Evolutionary conservation across 2,113 vertebrate species (phyloP).

Genomic region (Acanthochromis polyacanthus): DNA sequence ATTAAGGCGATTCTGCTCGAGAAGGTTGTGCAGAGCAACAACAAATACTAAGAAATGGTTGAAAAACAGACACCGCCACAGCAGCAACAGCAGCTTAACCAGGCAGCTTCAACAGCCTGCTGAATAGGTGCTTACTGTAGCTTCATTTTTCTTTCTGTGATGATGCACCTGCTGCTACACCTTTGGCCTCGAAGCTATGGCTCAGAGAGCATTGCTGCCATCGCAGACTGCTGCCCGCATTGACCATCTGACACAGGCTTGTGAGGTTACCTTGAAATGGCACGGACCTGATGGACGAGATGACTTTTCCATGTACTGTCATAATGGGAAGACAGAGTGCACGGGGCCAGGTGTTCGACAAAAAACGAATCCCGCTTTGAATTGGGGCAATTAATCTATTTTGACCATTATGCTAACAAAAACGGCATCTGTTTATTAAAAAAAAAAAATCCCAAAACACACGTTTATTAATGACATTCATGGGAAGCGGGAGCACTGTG

Average conservation of each 20-base stretch:
- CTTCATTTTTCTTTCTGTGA: slow-evolving; percentile 62
- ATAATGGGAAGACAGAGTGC: slow-evolving; percentile 30
- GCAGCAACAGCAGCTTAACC: slow-evolving; percentile 14
- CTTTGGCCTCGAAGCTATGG: slow-evolving; percentile 67
- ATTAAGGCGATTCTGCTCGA: background rate
- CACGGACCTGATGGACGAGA: slow-evolving; percentile 68
- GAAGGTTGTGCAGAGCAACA: background rate
- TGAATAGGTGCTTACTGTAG: slow-evolving; percentile 27
- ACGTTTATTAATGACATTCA: slow-evolving; percentile 53
- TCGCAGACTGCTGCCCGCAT: slow-evolving; percentile 28
- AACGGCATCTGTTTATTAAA: slow-evolving; percentile 65
- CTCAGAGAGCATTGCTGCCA: slow-evolving; percentile 52
- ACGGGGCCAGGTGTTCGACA: slow-evolving; percentile 6
- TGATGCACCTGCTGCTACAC: slow-evolving; percentile 56
- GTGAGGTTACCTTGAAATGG: slow-evolving; percentile 73
- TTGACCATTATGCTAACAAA: slow-evolving; percentile 62
- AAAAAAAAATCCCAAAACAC: background rate
- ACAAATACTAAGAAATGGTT: background rate
- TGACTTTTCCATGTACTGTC: slow-evolving; percentile 59
- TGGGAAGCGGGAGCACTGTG: slow-evolving; percentile 12
- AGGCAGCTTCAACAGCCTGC: slow-evolving; percentile 30
- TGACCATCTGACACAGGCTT: slow-evolving; percentile 57
- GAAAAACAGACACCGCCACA: slow-evolving; percentile 1
- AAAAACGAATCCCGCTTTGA: slow-evolving; percentile 54
- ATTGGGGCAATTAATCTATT: slow-evolving; percentile 60